phyloP scores from a whole-genome alignment of 2,888 invertebrate species.

The Nomada ferruginata region DNA sequence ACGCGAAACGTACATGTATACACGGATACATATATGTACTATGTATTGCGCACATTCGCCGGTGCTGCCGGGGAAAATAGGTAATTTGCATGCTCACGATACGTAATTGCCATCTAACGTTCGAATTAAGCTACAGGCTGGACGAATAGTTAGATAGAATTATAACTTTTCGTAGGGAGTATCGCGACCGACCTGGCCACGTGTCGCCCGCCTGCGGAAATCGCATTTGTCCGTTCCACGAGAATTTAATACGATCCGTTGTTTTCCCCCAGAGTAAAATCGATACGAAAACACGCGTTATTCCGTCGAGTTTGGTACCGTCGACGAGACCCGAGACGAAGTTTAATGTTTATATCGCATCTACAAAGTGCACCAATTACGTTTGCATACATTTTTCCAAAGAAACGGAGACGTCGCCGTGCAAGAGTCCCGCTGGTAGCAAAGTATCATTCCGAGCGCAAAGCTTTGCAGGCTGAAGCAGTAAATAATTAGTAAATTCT shows the following conservation, averaged over 20 bases:
- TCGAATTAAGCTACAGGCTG: constrained; percentile 57
- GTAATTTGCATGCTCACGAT: constrained; percentile 59
- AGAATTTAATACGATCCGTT: constrained; percentile 31
- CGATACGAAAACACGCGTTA: constrained; percentile 2
- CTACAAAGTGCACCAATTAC: too few relatives aligned
- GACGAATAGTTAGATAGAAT: constrained; percentile 64
- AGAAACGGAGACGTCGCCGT: too few relatives aligned
- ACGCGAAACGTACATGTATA: constrained; percentile 9
- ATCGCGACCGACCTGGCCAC: constrained; percentile 9
- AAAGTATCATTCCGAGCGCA: not conserved
- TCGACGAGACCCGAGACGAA: too few relatives aligned
- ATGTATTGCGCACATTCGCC: not conserved
- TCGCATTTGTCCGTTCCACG: constrained; percentile 16
- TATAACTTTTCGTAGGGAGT: constrained; percentile 58
- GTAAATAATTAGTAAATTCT: not conserved
- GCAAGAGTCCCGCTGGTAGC: not conserved
- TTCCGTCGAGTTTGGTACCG: too few relatives aligned
- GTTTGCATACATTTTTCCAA: too few relatives aligned
- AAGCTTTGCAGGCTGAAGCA: not conserved
- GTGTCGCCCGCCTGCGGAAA: constrained; percentile 9
- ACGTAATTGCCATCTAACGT: constrained; percentile 65
- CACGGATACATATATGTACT: not conserved
- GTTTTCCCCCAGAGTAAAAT: constrained; percentile 14
- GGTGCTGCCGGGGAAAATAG: constrained; percentile 19
- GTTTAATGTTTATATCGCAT: too few relatives aligned